Evolutionary conservation across 2,797 vertebrate genomes (phyloP).

Genomic region (Mormyrus hasselquistii): DNA sequence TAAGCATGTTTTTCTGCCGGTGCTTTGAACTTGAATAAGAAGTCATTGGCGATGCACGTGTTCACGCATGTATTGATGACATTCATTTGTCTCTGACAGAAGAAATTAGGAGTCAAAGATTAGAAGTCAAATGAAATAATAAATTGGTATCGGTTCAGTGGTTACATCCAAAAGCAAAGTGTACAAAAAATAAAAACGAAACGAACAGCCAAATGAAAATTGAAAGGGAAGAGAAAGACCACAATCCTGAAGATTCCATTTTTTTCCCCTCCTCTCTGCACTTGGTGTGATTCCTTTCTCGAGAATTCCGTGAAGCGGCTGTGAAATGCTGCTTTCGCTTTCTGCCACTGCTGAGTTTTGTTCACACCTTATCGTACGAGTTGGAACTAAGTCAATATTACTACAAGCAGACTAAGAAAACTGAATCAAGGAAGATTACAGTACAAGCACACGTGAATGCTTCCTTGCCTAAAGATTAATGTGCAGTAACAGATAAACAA

Average conservation of each 20-base stretch:
- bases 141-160: conserved; percentile 4
- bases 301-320: neutral
- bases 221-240: neutral
- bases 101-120: conserved; percentile 8
- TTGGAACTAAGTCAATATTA: conserved; percentile 1
- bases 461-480: conserved; percentile 1
- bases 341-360: neutral
- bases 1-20: neutral
- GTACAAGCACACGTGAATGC: neutral
- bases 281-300: conserved; percentile 1
- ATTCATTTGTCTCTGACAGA: conserved; percentile 8
- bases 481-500: neutral
- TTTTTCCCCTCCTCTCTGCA: neutral
- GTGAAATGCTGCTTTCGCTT: neutral
- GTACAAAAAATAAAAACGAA: neutral
- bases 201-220: neutral
- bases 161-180: conserved; percentile 1
- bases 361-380: neutral
- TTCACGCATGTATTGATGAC: conserved; percentile 5
- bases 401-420: neutral
- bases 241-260: neutral
- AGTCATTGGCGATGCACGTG: neutral
- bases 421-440: neutral
- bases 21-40: conserved; percentile 3
- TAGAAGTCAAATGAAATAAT: neutral